A percentile compares a stretch with the other conserved stretches of the same genome.
Evolutionary conservation across 2,888 invertebrate species (phyloP).

Genomic region (Cheilosia scutellata): DNA sequence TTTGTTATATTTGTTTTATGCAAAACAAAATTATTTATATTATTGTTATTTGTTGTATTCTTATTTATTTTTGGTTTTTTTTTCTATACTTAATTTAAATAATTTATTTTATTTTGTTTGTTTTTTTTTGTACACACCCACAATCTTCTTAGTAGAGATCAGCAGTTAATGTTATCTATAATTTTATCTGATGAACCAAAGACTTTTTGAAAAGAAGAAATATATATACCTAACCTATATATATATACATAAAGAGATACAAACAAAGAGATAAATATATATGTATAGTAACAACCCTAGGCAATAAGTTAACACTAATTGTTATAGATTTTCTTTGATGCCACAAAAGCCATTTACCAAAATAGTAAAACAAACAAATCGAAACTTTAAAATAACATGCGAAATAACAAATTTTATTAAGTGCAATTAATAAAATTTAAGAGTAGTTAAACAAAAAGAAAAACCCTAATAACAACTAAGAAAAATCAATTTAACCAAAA

Average conservation of each 20-base stretch:
- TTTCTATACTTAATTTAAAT: conserved; percentile 54
- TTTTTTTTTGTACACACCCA: conserved; percentile 42
- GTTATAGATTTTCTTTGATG: conserved; percentile 69
- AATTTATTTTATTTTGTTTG: conserved; percentile 70
- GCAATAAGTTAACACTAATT: conserved; percentile 63
- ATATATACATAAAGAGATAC: conserved; percentile 22
- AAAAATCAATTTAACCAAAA: conserved; percentile 32
- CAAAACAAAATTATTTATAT: conserved; percentile 61
- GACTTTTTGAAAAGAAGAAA: conserved; percentile 65
- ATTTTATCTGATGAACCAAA: conserved; percentile 74
- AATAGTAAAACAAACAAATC: conserved; percentile 72
- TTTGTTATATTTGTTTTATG: conserved; percentile 48
- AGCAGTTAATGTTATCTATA: conserved; percentile 61
- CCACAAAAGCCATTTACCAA: conserved; percentile 73
- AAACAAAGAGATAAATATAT: conserved; percentile 24
- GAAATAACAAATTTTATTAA: conserved; percentile 75
- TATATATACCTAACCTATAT: no score
- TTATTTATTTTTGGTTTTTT: conserved; percentile 63
- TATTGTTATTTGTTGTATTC: conserved; percentile 69
- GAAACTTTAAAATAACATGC: conserved; percentile 67
- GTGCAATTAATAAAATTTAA: conserved; percentile 76
- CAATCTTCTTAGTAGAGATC: conserved; percentile 52
- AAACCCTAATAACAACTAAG: conserved; percentile 52
- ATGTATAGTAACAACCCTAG: conserved; percentile 64
- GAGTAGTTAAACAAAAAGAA: conserved; percentile 71